Percentiles rank a stretch among this genome's conserved stretches.
Conservation (phyloP, 2,113 vertebrate species). For the Callionymus lyra region DNA sequence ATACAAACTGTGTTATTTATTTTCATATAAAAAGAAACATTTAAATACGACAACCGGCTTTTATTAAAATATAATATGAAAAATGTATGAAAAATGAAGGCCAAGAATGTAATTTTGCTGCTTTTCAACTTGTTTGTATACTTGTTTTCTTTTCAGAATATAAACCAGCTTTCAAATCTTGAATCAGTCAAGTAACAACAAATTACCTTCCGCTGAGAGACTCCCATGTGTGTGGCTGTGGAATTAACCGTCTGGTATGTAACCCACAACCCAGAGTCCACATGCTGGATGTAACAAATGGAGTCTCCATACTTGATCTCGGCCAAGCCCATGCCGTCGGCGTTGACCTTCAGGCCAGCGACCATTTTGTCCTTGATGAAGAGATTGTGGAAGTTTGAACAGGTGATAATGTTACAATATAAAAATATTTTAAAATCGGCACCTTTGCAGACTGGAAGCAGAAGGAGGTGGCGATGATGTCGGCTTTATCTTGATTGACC, state of each 20-base stretch:
- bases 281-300: conserved; percentile 85
- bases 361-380: conserved; percentile 83
- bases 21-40: no score
- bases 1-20: no score
- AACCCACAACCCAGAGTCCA: conserved; percentile 82
- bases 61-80: no score
- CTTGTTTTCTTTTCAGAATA: no score
- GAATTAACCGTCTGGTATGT: conserved; percentile 82
- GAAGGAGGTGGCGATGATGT: conserved; percentile 82
- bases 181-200: no score
- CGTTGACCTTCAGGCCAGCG: conserved; percentile 65
- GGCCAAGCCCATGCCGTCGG: conserved; percentile 84
- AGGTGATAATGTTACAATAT: not conserved
- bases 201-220: conserved; percentile 76
- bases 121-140: no score
- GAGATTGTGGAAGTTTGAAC: conserved; percentile 27
- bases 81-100: no score
- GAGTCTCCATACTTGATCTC: conserved; percentile 96
- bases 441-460: conserved; percentile 88
- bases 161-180: no score
- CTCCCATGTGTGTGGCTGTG: conserved; percentile 75
- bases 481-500: conserved; percentile 80
- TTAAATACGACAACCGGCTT: no score
- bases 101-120: no score
- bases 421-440: not conserved